phyloP scores from a whole-genome alignment of 2,797 vertebrate genomes.

The Lepidocolaptes lacrymiger region DNA sequence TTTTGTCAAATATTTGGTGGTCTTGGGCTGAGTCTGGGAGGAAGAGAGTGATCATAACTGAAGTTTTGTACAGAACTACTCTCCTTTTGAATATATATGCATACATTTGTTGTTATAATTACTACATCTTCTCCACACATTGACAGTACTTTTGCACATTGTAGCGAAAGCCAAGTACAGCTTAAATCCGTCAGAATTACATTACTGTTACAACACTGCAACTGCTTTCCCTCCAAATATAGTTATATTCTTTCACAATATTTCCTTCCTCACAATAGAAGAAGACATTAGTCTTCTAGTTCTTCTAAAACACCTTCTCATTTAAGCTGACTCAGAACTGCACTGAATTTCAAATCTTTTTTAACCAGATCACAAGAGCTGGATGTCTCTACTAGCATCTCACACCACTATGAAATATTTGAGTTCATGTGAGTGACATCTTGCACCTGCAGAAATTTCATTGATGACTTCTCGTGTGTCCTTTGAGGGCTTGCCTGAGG shows the following conservation, averaged over 20 bases:
- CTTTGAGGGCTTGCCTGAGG: conserved; percentile 22
- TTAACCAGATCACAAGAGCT: neutral
- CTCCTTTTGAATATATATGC: neutral
- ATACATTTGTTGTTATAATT: neutral
- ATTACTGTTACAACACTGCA: neutral
- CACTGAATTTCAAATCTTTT: neutral
- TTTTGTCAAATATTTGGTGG: neutral
- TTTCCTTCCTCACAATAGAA: neutral
- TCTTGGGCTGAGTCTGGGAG: neutral
- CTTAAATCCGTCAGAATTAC: neutral
- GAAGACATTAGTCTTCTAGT: neutral
- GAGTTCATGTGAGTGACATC: neutral
- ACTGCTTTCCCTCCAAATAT: neutral
- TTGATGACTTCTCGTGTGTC: conserved; percentile 22
- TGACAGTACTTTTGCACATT: neutral
- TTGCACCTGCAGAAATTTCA: conserved; percentile 52
- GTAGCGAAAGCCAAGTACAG: neutral
- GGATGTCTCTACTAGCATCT: neutral
- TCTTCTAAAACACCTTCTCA: neutral
- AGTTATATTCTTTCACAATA: neutral
- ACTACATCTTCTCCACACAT: neutral
- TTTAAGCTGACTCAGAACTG: conserved; percentile 6
- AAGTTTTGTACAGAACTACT: neutral
- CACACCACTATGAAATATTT: neutral
- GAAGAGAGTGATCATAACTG: neutral